Percentiles rank a stretch among this genome's conserved stretches.
These are phyloP conservation scores for Cryptomyrus ogoouensis DNA, from an alignment of 2,113 vertebrate genomes.

Conservation along the genomic window DNA sequence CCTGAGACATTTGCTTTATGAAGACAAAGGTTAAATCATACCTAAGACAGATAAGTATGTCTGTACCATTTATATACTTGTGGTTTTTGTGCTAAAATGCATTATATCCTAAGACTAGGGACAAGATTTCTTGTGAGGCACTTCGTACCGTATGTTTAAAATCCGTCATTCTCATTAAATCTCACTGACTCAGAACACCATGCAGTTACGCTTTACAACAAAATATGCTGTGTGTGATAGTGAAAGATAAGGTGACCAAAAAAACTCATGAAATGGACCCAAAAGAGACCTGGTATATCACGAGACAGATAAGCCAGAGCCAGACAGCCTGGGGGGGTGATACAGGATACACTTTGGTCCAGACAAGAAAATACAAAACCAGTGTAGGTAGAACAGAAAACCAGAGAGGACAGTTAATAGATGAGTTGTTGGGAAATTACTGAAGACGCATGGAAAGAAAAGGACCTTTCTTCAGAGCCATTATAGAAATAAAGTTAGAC, in stretches of 20 bases:
- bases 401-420: neutral
- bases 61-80: neutral
- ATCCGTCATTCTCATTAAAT: neutral
- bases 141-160: neutral
- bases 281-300: neutral
- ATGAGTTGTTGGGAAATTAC: neutral
- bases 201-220: neutral
- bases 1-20: neutral
- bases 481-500: neutral
- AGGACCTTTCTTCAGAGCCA: neutral
- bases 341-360: neutral
- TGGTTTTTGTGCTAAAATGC: neutral
- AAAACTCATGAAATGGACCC: neutral
- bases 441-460: neutral
- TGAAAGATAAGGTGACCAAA: neutral
- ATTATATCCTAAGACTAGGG: neutral
- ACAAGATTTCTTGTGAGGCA: neutral
- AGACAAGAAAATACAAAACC: neutral
- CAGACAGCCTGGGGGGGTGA: neutral
- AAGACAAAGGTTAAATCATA: constrained; percentile 4
- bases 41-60: neutral
- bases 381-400: neutral
- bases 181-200: neutral
- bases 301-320: neutral
- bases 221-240: neutral